Evolutionary conservation across 1,140 invertebrate genomes (phyloP).

Genomic region (Cephus cinctus): DNA sequence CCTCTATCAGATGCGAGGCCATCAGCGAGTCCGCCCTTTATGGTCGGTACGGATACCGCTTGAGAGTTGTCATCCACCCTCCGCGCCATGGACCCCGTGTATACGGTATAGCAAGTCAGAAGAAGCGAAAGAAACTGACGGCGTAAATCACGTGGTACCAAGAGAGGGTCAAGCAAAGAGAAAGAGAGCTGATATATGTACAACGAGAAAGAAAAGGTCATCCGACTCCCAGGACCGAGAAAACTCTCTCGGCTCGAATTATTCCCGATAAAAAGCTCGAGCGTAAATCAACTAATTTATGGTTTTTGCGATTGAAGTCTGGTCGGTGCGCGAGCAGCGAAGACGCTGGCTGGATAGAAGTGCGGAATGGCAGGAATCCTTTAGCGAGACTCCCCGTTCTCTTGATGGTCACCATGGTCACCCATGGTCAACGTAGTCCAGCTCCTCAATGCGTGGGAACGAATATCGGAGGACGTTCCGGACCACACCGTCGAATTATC

Average conservation of each 20-base stretch:
- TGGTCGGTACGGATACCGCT: no score
- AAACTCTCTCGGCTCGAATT: no score
- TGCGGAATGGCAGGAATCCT: slow-evolving; percentile 50
- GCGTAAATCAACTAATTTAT: slow-evolving; percentile 55
- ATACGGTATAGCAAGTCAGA: no score
- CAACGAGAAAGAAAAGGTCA: no score
- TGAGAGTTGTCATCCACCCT: no score
- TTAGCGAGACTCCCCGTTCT: slow-evolving; percentile 30
- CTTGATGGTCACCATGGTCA: slow-evolving; percentile 27
- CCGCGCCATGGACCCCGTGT: no score
- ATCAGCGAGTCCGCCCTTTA: background rate
- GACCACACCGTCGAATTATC: slow-evolving; percentile 57
- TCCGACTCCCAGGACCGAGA: no score
- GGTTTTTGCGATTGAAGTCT: slow-evolving; percentile 46
- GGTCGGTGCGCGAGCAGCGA: slow-evolving; percentile 10
- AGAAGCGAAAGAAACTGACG: no score
- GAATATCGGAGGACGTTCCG: slow-evolving; percentile 42
- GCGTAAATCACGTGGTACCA: no score
- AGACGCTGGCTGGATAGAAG: slow-evolving; percentile 5
- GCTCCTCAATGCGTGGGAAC: slow-evolving; percentile 43
- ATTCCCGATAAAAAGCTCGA: slow-evolving; percentile 39
- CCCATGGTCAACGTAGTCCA: slow-evolving; percentile 15
- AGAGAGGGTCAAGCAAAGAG: no score
- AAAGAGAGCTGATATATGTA: no score
- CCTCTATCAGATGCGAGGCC: slow-evolving; percentile 37